Conservation (phyloP, 2,797 vertebrate genomes). For the Meriones psammophilus region DNA sequence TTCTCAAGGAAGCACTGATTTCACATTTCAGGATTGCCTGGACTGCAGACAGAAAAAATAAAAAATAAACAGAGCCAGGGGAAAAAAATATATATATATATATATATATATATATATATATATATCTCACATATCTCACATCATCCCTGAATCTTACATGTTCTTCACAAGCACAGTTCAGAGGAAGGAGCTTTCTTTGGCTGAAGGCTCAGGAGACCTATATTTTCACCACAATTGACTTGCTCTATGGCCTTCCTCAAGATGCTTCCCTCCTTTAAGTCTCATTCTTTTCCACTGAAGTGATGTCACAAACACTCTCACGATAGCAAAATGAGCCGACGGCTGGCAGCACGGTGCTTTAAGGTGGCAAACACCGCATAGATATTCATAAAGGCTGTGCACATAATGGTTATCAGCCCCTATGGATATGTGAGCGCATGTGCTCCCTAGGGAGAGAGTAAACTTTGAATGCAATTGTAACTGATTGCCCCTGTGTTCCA, state of each 20-base stretch:
- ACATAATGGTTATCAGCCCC: neutral
- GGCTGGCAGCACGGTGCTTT: neutral
- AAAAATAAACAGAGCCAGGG: too few species aligned
- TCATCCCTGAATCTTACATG: neutral
- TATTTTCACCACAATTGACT: slow-evolving; percentile 18
- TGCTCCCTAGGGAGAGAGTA: slow-evolving; percentile 26
- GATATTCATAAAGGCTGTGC: slow-evolving; percentile 61
- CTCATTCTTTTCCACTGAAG: slow-evolving; percentile 52
- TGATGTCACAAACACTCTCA: slow-evolving; percentile 29
- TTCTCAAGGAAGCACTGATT: neutral
- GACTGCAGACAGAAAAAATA: too few species aligned
- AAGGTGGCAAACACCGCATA: neutral
- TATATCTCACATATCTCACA: neutral
- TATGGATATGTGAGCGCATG: neutral
- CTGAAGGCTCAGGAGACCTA: neutral
- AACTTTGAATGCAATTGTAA: slow-evolving; percentile 44
- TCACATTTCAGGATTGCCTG: neutral
- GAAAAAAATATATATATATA: neutral
- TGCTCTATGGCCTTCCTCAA: neutral
- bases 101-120: too few species aligned
- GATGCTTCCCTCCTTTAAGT: slow-evolving; percentile 25
- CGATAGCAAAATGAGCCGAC: slow-evolving; percentile 23
- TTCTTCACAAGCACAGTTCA: neutral
- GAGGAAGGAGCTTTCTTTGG: neutral
- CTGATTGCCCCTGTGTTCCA: slow-evolving; percentile 56